Base-by-base conservation (phyloP, 2,113 vertebrate genomes). In the Piaya cayana region DNA sequence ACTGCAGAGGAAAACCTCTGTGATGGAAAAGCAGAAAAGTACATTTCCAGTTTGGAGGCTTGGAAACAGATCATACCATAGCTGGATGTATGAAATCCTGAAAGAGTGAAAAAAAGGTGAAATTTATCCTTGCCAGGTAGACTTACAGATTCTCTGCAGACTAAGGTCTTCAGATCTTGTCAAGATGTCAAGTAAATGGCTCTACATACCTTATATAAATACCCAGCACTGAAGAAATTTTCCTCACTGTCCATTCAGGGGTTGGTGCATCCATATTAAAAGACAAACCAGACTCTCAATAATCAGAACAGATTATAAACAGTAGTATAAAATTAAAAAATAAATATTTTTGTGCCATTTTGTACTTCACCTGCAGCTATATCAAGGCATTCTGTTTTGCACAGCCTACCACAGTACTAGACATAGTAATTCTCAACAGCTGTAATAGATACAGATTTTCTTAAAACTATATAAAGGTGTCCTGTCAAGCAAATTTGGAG, bases 101-200 rank as follows among this genome's bases (percentile, higher is more conserved):
- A 30, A 62, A 58, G 19, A 39, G 37, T 42, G 86, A 64, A 8
- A 42, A 42, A 55, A 62, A 18, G 25, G 8, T 15, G 3, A 64
- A 5, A 42, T 75, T 80, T 62, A 7, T 64, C 47, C 63, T 43
- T 81, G 23, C 39, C 62, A n/a, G 25, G 26, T 62, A 78, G 47
- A 52, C 16, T 49, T 34, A 43, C 2, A 81, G 25, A 43, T 86
- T 82, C 67, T 91, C 34, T 75, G 59, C 45, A 67, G 58, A 89
- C 77, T 70, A 65, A 68, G 45, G 74, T 92, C 58, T 95, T 96
- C 86, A 67, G 90, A 79, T 34, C 55, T 84, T 78, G 83, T 60
- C 64, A 84, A 5, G 34, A 68, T 42, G 23, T 43, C 92, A 96
- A 72, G 52, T 9, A 75, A 92, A 67, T 52, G 70, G 70, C 69